These are phyloP conservation scores for Tenualosa ilisha DNA, from an alignment of 2,797 vertebrate genomes.

Conservation along the genomic window DNA sequence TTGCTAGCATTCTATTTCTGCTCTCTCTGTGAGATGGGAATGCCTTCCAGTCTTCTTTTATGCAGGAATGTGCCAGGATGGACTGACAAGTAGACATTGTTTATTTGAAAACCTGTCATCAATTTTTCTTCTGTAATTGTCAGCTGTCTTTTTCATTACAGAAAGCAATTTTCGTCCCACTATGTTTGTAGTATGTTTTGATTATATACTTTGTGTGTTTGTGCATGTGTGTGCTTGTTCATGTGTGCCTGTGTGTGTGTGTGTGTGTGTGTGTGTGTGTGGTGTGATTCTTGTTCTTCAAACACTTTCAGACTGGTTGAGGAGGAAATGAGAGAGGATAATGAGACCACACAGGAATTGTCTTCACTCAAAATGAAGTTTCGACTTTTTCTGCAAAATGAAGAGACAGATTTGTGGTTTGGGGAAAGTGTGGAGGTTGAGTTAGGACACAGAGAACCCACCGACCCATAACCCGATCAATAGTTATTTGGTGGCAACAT, in stretches of 20 bases:
- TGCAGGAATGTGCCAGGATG: neutral
- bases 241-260: neutral
- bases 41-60: neutral
- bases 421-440: constrained; percentile 4
- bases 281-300: constrained; percentile 25
- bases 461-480: neutral
- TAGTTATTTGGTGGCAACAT: neutral
- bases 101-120: constrained; percentile 9
- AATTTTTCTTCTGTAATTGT: constrained; percentile 29
- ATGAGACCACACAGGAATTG: constrained; percentile 36
- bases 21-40: neutral
- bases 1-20: neutral
- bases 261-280: neutral
- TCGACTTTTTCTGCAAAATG: neutral
- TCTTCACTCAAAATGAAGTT: neutral
- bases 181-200: neutral
- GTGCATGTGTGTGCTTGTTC: neutral
- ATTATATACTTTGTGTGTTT: neutral
- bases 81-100: neutral
- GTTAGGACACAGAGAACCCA: neutral
- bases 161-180: no score
- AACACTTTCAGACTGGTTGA: constrained; percentile 27
- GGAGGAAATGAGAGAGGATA: constrained; percentile 36
- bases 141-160: no score
- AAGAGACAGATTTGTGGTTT: neutral